phyloP scores from a whole-genome alignment of 1,140 invertebrate species.

The Phortica variegata region DNA sequence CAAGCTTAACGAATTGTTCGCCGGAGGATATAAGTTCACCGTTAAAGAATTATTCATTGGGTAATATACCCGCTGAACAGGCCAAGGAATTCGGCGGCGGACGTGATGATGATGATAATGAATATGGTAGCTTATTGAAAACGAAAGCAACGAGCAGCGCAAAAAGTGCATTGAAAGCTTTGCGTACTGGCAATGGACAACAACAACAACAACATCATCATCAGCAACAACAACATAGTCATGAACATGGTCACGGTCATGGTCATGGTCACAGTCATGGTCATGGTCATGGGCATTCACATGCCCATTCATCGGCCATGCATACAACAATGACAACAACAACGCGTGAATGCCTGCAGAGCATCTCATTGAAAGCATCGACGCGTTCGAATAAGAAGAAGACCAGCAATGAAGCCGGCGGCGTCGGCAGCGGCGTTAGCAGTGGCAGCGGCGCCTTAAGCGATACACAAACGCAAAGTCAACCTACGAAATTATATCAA shows the following conservation, averaged over 20 bases:
- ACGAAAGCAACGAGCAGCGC: too few relatives aligned
- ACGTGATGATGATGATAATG: too few relatives aligned
- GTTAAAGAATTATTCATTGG: constrained; percentile 44
- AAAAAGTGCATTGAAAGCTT: too few relatives aligned
- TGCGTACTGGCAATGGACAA: neutral
- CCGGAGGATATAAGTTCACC: constrained; percentile 35
- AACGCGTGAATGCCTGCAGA: constrained; percentile 28
- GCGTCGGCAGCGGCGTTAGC: constrained; percentile 9
- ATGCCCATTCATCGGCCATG: constrained; percentile 15
- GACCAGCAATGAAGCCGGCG: constrained; percentile 32
- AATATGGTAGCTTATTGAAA: too few relatives aligned
- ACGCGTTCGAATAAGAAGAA: too few relatives aligned
- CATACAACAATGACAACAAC: constrained; percentile 8
- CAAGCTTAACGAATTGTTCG: constrained; percentile 45
- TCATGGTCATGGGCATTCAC: constrained; percentile 25
- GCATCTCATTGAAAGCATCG: too few relatives aligned
- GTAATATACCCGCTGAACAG: constrained; percentile 43
- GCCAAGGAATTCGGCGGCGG: constrained; percentile 13
- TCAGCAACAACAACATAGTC: constrained; percentile 13
- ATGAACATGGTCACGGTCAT: too few relatives aligned
- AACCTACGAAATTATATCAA: constrained; percentile 30
- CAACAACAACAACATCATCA: constrained; percentile 2
- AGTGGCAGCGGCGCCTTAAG: constrained; percentile 6
- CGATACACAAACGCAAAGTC: constrained; percentile 20
- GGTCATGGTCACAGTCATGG: too few relatives aligned